Evolutionary conservation across 2,113 vertebrate genomes (phyloP).

Genomic region (Fukomys damarensis): DNA sequence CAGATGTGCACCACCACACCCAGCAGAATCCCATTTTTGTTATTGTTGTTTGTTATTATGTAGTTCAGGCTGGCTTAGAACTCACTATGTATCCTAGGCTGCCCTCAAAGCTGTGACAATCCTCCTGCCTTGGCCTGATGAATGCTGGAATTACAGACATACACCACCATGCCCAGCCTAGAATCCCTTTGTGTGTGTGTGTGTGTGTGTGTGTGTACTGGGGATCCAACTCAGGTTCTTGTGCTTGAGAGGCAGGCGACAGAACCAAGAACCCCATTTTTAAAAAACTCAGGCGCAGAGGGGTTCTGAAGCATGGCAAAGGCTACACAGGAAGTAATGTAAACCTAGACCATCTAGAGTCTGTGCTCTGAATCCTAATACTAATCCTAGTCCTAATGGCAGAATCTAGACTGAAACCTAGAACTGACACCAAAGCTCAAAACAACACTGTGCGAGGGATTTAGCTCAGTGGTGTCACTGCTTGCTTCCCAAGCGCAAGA

Average conservation of each 20-base stretch:
- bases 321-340: neutral
- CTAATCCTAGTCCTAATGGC: neutral
- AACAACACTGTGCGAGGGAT: too few species aligned
- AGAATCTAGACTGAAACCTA: neutral
- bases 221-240: too few species aligned
- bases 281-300: neutral
- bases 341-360: neutral
- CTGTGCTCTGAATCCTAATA: neutral
- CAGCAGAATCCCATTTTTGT: neutral
- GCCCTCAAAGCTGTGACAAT: neutral
- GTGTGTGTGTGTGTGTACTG: too few species aligned
- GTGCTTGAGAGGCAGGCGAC: too few species aligned
- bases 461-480: too few species aligned
- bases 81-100: neutral
- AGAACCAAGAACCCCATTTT: neutral
- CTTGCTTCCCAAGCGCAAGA: too few species aligned
- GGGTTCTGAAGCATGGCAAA: neutral
- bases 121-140: neutral
- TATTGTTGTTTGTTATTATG: too few species aligned
- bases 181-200: too few species aligned
- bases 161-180: neutral
- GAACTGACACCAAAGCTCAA: neutral
- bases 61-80: neutral
- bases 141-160: neutral
- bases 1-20: neutral